Evolutionary conservation across 1,140 invertebrate genomes (phyloP), one percentile per base, ranked within the genome.

Genomic region (Psix sp.): DNA sequence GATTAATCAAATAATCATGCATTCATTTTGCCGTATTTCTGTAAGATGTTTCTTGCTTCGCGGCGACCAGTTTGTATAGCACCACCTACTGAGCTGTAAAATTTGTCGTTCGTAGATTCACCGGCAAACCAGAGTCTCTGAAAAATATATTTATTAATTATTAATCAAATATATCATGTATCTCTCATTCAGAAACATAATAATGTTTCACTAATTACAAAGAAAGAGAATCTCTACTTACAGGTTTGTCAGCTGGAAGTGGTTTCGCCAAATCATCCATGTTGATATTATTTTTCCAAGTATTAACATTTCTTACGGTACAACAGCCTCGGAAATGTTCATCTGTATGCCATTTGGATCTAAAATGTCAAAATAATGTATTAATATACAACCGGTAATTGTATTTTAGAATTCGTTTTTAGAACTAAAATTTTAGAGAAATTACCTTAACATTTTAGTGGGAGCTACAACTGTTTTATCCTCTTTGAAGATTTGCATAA

Each of bases 261-360:
- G 57, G 18, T 21, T 63, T 26, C 2, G 13, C 15, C 15, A 72
- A 16, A 16, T 5, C 18, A 13, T 42, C 24, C 1, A 45, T 11
- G 10, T 35, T 17, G 0, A 29, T 9, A 51, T 46, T 14, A 10
- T 54, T 9, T 18, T 35, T 48, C 26, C 40, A 76, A 3, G 70
- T 48, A 9, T 67, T 49, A 21, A 91, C 84, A 76, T 89, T 90
- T 42, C 88, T 87, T 79, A 91, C 93, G 5, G 90, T 90, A 78
- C 94, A 94, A 0, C 91, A 90, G 14, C 93, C 93, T 62, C 88
- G 81, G 54, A 90, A 91, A 79, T 91, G 86, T 2, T 89, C 88
- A 87, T 95, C 90, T 0, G 84, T 88, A 45, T 85, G 87, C 94
- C 94, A 95, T 62, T 87, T 86, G 6, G 92, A 88, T 66, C 91